Evolutionary conservation across 2,888 invertebrate genomes (phyloP).

Genomic region (Acronicta aceris): DNA sequence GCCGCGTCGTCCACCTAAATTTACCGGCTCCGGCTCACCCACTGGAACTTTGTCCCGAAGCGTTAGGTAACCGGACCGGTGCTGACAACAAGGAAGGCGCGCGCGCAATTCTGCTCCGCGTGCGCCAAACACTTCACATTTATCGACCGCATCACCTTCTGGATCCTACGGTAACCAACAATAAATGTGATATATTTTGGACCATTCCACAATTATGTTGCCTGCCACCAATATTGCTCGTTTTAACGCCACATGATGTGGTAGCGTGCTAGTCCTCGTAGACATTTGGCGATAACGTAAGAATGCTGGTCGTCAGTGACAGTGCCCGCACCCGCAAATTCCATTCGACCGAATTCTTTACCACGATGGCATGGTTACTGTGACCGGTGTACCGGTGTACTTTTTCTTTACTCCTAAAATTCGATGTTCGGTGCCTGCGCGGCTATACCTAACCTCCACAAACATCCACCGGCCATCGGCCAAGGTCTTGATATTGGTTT

Average conservation of each 20-base stretch:
- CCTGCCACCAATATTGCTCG: constrained; percentile 7
- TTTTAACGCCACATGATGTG: constrained; percentile 48
- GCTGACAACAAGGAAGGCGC: constrained; percentile 19
- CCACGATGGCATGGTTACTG: constrained; percentile 1
- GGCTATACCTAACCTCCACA: background rate
- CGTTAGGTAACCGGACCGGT: constrained; percentile 42
- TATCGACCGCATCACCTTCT: constrained; percentile 28
- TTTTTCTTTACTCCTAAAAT: constrained; percentile 7
- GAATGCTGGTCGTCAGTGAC: constrained; percentile 1
- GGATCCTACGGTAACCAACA: constrained; percentile 51
- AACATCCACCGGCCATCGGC: constrained; percentile 41
- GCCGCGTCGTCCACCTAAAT: constrained; percentile 65
- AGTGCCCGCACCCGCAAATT: constrained; percentile 10
- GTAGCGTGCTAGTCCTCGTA: constrained; percentile 4
- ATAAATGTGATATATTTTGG: constrained; percentile 23
- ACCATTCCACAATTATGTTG: background rate
- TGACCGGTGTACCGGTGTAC: constrained; percentile 1
- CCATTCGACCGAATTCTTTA: constrained; percentile 11
- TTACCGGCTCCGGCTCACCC: constrained; percentile 56
- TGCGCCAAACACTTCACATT: constrained; percentile 28
- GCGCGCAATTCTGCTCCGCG: constrained; percentile 35
- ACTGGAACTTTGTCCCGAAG: constrained; percentile 35
- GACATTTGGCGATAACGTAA: constrained; percentile 4
- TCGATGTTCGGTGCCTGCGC: constrained; percentile 19
- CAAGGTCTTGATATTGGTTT: constrained; percentile 18